Evolutionary conservation across 2,797 vertebrate genomes (phyloP), one percentile per base, ranked within the genome.

Genomic region (Protonibea diacanthus): DNA sequence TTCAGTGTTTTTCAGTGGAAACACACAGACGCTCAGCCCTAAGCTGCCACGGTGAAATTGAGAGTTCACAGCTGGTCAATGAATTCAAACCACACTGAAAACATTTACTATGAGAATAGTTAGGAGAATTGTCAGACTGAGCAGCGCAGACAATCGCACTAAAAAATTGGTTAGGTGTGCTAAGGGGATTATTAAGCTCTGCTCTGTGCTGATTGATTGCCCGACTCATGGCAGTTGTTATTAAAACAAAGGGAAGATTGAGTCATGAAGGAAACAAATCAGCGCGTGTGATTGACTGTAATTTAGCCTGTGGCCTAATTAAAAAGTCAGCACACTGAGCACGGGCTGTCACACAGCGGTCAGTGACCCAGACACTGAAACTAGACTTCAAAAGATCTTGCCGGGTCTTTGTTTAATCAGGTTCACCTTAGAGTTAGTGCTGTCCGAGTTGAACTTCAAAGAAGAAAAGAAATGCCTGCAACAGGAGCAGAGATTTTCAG

Each of bases 171-270:
- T 48, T 13, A 33, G 53, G 23, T 78, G 49, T 53, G 51, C 53
- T 17, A 4, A 44, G 60, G 49, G 21, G 60, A 23, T 72, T 60
- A 63, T 71, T 55, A 55, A 52, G 52, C 25, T 59, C 13, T 67
- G 44, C 45, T 48, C 5, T 38, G 33, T 52, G 47, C 18, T 63
- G 67, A 71, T 27, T 52, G 61, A 84, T 63, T 61, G 38, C 1
- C 33, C 48, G 12, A 49, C n/a, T 79, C 10, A 1, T 0, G 17
- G 47, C 48, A 63, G 27, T 51, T 67, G 38, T 33, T 74, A 48
- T 74, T 63, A 69, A 65, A 75, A 45, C n/a, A 29, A 63, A 71
- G 40, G 25, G 23, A 45, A 45, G 29, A 68, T 53, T n/a, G 38
- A 74, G n/a, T 47, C 15, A 21, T 15, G 55, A 25, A 51, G 45